phyloP scores from a whole-genome alignment of 2,113 vertebrate genomes.

The Lampris megalopsis region DNA sequence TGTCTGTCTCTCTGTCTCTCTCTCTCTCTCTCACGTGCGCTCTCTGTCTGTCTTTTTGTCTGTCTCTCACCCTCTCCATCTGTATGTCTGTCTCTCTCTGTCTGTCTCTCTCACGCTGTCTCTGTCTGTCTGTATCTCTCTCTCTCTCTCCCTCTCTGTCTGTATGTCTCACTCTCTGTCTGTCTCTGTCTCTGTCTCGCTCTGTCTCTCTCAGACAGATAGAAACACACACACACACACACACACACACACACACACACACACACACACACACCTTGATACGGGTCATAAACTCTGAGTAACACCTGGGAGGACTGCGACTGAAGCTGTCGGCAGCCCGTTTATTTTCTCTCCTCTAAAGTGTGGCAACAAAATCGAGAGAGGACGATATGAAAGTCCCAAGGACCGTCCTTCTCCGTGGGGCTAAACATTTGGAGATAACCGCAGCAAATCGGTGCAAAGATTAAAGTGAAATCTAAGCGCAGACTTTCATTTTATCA shows the following conservation, averaged over 20 bases:
- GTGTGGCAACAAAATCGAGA: conserved; percentile 39
- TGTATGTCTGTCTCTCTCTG: no score
- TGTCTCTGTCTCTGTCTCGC: no score
- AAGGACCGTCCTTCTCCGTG: conserved; percentile 46
- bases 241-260: conserved; percentile 21
- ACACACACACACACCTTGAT: conserved; percentile 26
- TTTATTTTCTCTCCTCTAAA: conserved; percentile 53
- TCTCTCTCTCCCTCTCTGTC: no score
- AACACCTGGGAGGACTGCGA: conserved; percentile 54
- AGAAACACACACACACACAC: not conserved
- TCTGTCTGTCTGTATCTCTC: no score
- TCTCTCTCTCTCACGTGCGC: no score
- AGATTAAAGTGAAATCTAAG: conserved; percentile 53
- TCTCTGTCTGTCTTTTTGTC: no score
- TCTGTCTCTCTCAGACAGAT: no score
- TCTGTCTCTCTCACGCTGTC: no score
- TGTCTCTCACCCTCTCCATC: no score
- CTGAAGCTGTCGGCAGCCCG: conserved; percentile 43
- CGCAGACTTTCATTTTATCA: conserved; percentile 39
- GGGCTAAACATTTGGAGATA: conserved; percentile 49
- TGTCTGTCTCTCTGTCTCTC: not conserved
- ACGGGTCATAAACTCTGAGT: conserved; percentile 54
- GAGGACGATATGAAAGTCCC: conserved; percentile 33
- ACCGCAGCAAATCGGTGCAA: conserved; percentile 46
- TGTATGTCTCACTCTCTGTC: no score